Evolutionary conservation across 2,113 vertebrate genomes (phyloP), one percentile per base, ranked within the genome.

Genomic region (Pseudorasbora parva): DNA sequence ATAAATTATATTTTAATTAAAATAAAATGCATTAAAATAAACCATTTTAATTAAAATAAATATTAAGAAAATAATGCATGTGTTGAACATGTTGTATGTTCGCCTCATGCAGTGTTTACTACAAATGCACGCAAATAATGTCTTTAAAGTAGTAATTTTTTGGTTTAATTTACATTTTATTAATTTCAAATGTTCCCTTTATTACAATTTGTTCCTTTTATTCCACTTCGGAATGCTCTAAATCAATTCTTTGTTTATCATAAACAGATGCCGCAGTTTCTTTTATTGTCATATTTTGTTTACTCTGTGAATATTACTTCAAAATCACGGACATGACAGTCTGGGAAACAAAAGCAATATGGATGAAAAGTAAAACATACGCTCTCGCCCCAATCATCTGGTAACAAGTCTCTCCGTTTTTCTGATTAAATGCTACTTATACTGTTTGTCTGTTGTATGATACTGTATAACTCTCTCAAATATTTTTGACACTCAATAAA

Each of bases 211-310:
- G 54, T 76, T 76, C 4, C 37, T 68, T 68, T 5, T 76, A n/a
- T 41, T 57, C 0, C 7, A 6, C 37, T 76, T 19, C 6, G 74
- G 51, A 76, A 76, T 57, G 74, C 33, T 76, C 19, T 21, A 41
- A 76, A 76, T 33, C 72, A 75, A 54, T 75, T 54, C 47, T 54
- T 49, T 74, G 47, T 74, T 51, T 75, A 75, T 76, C 30, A 76
- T 23, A 41, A 37, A 57, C 74, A 76, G 51, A 57, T 57, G 74
- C 30, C 11, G n/a, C 51, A 37, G 15, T 10, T 74, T 54, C 45
- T 74, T 74, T 17, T 74, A 74, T 56, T 76, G 10, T 57, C 57
- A 19, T 41, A 8, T n/a, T 76, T 54, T 76, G 74, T 76, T 76
- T 76, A 57, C 74, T 15, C 30, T 11, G 15, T 12, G 72, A 37